Evolutionary conservation across 2,797 vertebrate genomes (phyloP).

Genomic region (Fistularia tabacaria): DNA sequence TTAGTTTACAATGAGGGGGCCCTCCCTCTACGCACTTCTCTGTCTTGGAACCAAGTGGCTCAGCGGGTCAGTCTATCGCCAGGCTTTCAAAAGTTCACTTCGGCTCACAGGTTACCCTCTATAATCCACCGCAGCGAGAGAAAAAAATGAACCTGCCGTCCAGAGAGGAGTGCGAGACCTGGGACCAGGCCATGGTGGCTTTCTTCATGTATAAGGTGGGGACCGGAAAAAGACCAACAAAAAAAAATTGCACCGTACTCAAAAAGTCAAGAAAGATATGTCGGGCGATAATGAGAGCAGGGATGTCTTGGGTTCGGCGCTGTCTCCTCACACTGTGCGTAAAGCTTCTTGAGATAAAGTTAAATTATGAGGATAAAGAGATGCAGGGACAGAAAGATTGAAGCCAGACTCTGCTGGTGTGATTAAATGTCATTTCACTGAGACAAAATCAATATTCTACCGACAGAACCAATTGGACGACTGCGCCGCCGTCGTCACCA

Average conservation of each 20-base stretch:
- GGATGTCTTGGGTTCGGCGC: too few species aligned
- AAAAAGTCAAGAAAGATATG: background rate
- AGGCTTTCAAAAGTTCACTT: slow-evolving; percentile 20
- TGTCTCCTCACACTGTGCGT: too few species aligned
- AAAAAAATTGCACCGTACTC: too few species aligned
- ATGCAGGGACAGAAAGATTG: too few species aligned
- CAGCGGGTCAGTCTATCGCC: slow-evolving; percentile 38
- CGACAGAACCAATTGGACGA: slow-evolving; percentile 80
- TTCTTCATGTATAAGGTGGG: slow-evolving; percentile 79
- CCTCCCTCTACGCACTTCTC: slow-evolving; percentile 31
- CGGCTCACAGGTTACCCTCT: slow-evolving; percentile 19
- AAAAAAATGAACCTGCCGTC: slow-evolving; percentile 74
- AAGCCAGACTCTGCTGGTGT: too few species aligned
- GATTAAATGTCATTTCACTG: too few species aligned
- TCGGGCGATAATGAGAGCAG: too few species aligned
- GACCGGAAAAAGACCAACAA: slow-evolving; percentile 1
- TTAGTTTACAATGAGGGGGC: slow-evolving; percentile 41
- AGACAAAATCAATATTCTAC: background rate
- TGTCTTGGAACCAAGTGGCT: slow-evolving; percentile 15
- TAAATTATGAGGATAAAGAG: too few species aligned
- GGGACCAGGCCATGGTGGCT: slow-evolving; percentile 77
- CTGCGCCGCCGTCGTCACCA: slow-evolving; percentile 66
- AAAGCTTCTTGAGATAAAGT: too few species aligned
- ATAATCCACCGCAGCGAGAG: slow-evolving; percentile 1
- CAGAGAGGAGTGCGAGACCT: slow-evolving; percentile 80